Evolutionary conservation across 2,113 vertebrate species (phyloP), one percentile per base, ranked within the genome.

Genomic region (Archilochus colubris): DNA sequence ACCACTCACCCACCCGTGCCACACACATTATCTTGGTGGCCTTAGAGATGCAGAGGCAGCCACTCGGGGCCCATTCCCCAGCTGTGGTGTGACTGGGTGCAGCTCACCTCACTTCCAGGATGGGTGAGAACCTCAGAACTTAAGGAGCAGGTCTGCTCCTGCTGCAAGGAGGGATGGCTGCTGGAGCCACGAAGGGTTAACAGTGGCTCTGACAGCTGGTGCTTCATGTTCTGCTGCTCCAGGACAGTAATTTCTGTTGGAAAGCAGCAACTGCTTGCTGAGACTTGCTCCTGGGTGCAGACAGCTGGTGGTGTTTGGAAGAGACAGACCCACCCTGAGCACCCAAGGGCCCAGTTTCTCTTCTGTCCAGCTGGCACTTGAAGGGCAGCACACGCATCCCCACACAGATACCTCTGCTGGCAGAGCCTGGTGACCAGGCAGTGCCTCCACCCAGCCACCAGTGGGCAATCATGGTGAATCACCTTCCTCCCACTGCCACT

Each of bases 1-100:
- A 6, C 40, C n/a, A 25, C 59, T 61, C 0, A 0, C 17, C 40
- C 57, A 9, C 2, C 58, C 2, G 1, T 4, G 14, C 25, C 63
- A 33, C 22, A 4, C 0, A 0, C 2, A 14, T 6, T 25, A 4
- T 59, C 59, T 9, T 5, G 30, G 25, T 36, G 81, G 70, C 25
- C 70, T 2, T 7, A 6, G 8, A 61, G 74, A 9, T 74, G 72
- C n/a, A 15, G 28, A 43, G 67, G 27, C 27, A 33, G 40, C 43
- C 6, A 5, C 68, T 11, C 30, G 0, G 3, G 10, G 27, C 22
- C 31, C 5, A 8, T 12, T 64, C 58, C 27, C 30, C 30, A 5
- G 11, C 28, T 23, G 61, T 62, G 23, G 14, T 0, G 0, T 5
- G 53, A 13, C 50, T 36, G 66, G 13, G 7, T 20, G 67, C 70